A percentile compares a stretch with the other conserved stretches of the same genome.
Conservation (phyloP, 2,888 invertebrate genomes). For the Oscheius myriophilus region DNA sequence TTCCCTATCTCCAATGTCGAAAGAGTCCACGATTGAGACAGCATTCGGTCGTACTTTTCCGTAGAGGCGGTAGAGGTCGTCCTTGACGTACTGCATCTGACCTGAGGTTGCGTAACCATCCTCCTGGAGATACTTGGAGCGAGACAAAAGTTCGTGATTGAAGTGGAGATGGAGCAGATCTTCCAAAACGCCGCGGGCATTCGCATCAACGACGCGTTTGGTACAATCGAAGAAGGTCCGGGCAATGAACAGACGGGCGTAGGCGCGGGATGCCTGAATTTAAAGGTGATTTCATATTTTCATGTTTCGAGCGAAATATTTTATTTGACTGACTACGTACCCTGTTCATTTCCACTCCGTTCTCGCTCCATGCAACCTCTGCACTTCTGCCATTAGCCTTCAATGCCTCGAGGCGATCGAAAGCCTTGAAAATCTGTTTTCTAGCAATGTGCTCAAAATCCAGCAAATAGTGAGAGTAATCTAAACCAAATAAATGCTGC, state of each 20-base stretch:
- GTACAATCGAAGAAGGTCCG: conserved; percentile 35
- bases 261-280: conserved; percentile 44
- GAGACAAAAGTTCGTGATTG: conserved; percentile 38
- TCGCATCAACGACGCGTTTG: conserved; percentile 25
- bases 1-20: conserved; percentile 77
- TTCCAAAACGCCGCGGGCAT: conserved; percentile 78
- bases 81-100: conserved; percentile 34
- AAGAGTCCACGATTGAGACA: conserved; percentile 89
- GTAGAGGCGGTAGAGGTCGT: conserved; percentile 39
- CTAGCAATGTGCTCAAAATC: conserved; percentile 48
- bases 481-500: neutral
- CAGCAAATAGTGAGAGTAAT: conserved; percentile 21
- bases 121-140: conserved; percentile 24
- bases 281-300: neutral
- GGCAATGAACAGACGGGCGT: conserved; percentile 46
- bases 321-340: neutral
- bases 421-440: conserved; percentile 39
- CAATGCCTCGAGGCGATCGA: conserved; percentile 42
- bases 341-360: conserved; percentile 50
- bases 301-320: neutral
- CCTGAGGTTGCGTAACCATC: conserved; percentile 36
- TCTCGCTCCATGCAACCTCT: conserved; percentile 56
- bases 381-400: conserved; percentile 30
- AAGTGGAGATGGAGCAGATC: conserved; percentile 82
- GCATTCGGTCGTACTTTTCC: conserved; percentile 82